Percentiles rank a stretch among this genome's conserved stretches.
Conservation (phyloP, 2,797 vertebrate genomes). For the Thripadectes ignobilis region DNA sequence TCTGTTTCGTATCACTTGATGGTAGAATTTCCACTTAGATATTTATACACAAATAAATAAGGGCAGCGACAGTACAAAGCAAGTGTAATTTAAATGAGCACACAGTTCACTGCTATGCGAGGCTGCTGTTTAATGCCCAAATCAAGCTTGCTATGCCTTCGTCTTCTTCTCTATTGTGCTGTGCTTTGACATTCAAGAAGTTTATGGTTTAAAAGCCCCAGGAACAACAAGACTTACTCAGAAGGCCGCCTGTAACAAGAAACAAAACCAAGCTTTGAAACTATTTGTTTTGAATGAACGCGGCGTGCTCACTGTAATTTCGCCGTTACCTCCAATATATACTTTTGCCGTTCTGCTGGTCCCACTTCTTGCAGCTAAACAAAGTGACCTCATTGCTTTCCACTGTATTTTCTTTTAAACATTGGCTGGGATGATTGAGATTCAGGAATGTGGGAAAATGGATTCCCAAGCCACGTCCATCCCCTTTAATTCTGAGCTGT, state of each 20-base stretch:
- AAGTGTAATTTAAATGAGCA: slow-evolving; percentile 22
- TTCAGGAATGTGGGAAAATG: slow-evolving; percentile 83
- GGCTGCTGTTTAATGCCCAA: slow-evolving; percentile 15
- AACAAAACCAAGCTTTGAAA: slow-evolving; percentile 40
- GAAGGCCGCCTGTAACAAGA: slow-evolving; percentile 44
- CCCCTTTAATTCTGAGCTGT: slow-evolving; percentile 81
- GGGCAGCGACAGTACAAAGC: background rate
- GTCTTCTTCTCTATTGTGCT: background rate
- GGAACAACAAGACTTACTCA: slow-evolving; percentile 34
- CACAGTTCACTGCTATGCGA: background rate
- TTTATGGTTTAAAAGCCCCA: slow-evolving; percentile 53
- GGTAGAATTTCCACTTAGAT: slow-evolving; percentile 32
- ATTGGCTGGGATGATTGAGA: slow-evolving; percentile 83
- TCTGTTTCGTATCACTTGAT: slow-evolving; percentile 11
- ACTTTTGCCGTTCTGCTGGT: slow-evolving; percentile 51
- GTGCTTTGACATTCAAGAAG: slow-evolving; percentile 39
- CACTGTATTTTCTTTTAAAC: slow-evolving; percentile 77
- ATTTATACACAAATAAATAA: slow-evolving; percentile 56
- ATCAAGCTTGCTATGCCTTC: slow-evolving; percentile 12
- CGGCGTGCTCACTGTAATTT: slow-evolving; percentile 31
- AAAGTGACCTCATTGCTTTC: slow-evolving; percentile 84
- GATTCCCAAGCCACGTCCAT: slow-evolving; percentile 79
- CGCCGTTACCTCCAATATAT: slow-evolving; percentile 52
- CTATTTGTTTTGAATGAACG: slow-evolving; percentile 22
- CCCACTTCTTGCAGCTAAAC: slow-evolving; percentile 69